phyloP scores from a whole-genome alignment of 2,797 vertebrate species.

The Danio kyathit region DNA sequence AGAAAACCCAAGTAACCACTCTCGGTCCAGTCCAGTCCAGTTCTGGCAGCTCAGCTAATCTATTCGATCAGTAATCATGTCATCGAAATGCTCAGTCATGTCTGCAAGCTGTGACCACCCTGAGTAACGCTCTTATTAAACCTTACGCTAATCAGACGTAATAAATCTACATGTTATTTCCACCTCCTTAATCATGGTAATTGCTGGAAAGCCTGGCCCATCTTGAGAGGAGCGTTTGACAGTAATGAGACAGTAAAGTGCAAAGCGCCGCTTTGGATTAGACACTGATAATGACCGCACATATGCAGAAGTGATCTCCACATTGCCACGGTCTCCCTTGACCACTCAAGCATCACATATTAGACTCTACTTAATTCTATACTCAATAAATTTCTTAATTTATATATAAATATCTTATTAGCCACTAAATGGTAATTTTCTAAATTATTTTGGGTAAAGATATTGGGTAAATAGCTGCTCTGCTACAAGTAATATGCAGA shows the following conservation, averaged over 20 bases:
- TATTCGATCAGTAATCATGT: conserved; percentile 65
- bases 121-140: conserved; percentile 65
- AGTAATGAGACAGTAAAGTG: conserved; percentile 66
- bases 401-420: conserved; percentile 4
- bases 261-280: conserved; percentile 67
- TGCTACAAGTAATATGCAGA: background rate
- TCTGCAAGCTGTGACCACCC: conserved; percentile 57
- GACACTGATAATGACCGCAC: conserved; percentile 45
- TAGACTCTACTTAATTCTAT: conserved; percentile 3
- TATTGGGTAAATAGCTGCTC: background rate
- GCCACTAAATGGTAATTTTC: background rate
- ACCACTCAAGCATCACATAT: conserved; percentile 42
- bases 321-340: conserved; percentile 37
- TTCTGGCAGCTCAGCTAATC: conserved; percentile 49
- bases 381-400: background rate
- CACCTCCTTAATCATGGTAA: conserved; percentile 73
- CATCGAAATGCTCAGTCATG: conserved; percentile 67
- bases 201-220: conserved; percentile 67
- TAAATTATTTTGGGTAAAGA: background rate
- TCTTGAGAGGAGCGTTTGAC: conserved; percentile 65
- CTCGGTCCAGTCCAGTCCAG: conserved; percentile 51
- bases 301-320: conserved; percentile 30
- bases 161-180: conserved; percentile 73
- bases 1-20: background rate
- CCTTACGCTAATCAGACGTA: conserved; percentile 73